phyloP scores from a whole-genome alignment of 2,113 vertebrate species.

The Sander lucioperca region DNA sequence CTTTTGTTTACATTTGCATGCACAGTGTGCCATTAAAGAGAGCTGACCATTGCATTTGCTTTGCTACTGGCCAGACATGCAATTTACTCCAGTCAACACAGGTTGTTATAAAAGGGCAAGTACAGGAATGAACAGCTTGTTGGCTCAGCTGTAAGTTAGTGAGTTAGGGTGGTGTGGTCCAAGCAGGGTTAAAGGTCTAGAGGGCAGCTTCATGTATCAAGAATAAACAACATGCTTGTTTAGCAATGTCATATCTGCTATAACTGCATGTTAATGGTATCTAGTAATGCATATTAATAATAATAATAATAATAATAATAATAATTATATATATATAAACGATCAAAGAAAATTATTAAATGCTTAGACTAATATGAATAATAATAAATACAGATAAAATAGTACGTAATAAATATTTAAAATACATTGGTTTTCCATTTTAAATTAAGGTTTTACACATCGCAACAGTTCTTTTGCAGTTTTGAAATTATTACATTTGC shows the following conservation, averaged over 20 bases:
- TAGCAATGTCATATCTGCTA: neutral
- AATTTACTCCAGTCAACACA: conserved; percentile 35
- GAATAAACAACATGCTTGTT: conserved; percentile 14
- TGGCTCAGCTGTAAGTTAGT: conserved; percentile 53
- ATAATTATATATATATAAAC: no score
- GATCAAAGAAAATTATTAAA: no score
- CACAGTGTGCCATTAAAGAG: conserved; percentile 14
- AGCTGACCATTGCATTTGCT: conserved; percentile 18
- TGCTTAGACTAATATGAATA: no score
- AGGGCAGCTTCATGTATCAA: conserved; percentile 15
- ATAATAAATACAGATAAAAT: no score
- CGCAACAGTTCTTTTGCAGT: neutral
- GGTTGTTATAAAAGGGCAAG: conserved; percentile 41
- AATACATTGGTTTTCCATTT: no score
- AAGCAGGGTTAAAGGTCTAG: conserved; percentile 5
- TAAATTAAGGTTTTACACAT: neutral
- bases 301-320: no score
- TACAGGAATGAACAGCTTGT: conserved; percentile 57
- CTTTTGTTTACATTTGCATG: conserved; percentile 32
- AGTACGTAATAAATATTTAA: no score
- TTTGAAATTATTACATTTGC: neutral
- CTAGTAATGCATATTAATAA: no score
- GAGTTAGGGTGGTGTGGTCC: neutral
- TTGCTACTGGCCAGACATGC: conserved; percentile 22
- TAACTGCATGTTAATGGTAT: neutral